Evolutionary conservation across 2,888 invertebrate genomes (phyloP), one percentile per base, ranked within the genome.

Genomic region (Odontomyia ornata): DNA sequence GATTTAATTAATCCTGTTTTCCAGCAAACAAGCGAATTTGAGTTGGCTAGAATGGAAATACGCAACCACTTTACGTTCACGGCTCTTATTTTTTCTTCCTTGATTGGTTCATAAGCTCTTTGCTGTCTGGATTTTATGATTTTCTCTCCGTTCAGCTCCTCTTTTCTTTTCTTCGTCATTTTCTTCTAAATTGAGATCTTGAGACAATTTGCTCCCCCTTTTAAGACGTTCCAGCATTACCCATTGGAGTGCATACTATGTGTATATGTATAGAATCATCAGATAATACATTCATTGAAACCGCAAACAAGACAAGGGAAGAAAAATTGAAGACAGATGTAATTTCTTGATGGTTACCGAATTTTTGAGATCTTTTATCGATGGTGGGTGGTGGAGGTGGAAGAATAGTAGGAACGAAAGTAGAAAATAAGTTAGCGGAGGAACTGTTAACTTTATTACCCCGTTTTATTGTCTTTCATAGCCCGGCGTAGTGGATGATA

Each of bases 1-100:
- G 64, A 64, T 64, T 64, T 64, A 64, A 64, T 64, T 64, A 64
- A 64, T 64, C 64, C 28, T 64, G 64, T 64, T n/a, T 64, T 64
- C 13, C 28, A 13, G 30, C 64, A 28, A 64, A 64, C n/a, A 28
- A 27, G 11, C 13, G 25, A n/a, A 27, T 15, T 60, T 64, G 52
- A 18, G 52, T 4, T 4, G 52, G 52, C 52, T 4, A 52, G 52
- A 15, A 52, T 9, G 5, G 18, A 52, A 36, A 36, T 36, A 36
- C 36, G 36, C 36, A 36, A 36, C 36, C 36, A 36, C 36, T 36
- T 36, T 36, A 36, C 9, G 52, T 52, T 52, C 52, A 52, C 3
- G 18, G n/a, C 52, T 52, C 43, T 43, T 43, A 9, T 5, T 43
- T 9, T 52, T 52, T 15, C 9, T 52, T 18, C 18, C 7, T 52